phyloP scores from a whole-genome alignment of 2,113 vertebrate genomes.

The Coptodon rendalli region DNA sequence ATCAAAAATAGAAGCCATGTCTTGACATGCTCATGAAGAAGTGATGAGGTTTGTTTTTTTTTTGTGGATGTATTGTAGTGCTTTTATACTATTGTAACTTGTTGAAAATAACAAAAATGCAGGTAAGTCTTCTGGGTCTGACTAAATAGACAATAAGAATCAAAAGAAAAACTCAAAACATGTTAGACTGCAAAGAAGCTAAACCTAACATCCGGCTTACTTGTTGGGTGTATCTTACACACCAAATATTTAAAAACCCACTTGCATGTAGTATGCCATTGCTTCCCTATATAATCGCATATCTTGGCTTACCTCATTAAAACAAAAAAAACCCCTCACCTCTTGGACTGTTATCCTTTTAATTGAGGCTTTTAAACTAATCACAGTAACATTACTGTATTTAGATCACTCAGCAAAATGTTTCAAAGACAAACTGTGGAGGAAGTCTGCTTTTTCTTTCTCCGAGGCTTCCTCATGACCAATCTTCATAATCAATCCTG shows the following conservation, averaged over 20 bases:
- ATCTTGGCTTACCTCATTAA: neutral
- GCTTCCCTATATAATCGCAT: neutral
- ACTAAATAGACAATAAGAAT: neutral
- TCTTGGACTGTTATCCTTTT: neutral
- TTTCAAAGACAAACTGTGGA: neutral
- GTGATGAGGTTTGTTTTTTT: neutral
- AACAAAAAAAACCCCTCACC: rapidly evolving
- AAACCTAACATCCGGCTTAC: neutral
- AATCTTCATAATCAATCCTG: neutral
- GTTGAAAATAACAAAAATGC: neutral
- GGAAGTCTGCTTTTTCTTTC: neutral
- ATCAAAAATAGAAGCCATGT: neutral
- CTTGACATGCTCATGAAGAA: neutral
- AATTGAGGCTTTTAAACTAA: neutral
- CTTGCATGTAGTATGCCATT: neutral
- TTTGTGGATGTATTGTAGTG: neutral
- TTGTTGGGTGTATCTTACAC: neutral
- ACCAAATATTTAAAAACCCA: neutral
- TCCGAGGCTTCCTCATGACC: neutral
- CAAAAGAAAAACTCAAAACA: neutral
- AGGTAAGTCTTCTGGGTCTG: neutral
- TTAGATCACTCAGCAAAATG: neutral
- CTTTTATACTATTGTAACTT: neutral
- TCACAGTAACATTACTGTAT: neutral
- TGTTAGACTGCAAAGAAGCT: neutral